Base-by-base conservation (phyloP, 2,113 vertebrate species). In the Onychostoma macrolepis region DNA sequence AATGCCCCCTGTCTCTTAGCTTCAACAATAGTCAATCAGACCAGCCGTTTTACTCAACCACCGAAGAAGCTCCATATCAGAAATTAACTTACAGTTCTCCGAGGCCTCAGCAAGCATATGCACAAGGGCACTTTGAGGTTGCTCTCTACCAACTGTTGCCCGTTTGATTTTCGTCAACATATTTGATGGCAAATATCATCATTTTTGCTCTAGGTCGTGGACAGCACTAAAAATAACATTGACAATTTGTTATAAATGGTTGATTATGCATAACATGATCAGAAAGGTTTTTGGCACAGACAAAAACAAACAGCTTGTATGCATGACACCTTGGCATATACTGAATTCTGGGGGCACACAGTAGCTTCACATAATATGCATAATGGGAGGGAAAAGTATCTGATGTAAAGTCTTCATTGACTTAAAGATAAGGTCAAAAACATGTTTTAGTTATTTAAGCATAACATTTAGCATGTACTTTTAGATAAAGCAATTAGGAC, bases 1-100 rank as follows among this genome's bases (percentile, higher is more conserved):
- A 89, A 87, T 56, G 88, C 91, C 87, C 89, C 89, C 5, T 19
- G 48, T 87, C 81, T 91, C 88, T 90, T 93, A 91, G 92, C 83
- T 90, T 89, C 71, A 89, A 86, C 88, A 91, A 87, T 87, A 91
- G 89, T 89, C 78, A 63, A 84, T 91, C 79, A 85, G 74, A 71
- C n/a, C 77, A 43, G 19, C 77, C 79, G 41, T 87, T 91, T 90
- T 91, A 86, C 19, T 28, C 30, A 63, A 87, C 71, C 48, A 6
- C 85, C 75, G 87, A 89, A 33, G 77, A 84, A 91, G 86, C 87
- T 83, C 71, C 87, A 56, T 90, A 90, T 89, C 36, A 63, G 67
- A 58, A 74, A 74, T 86, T 50, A 83, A 80, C 58, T 88, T 86
- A 33, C 13, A n/a, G 80, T 84, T 50, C 74, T 69, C 61, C 4